These are phyloP conservation scores for Neelides folsomi DNA, from an alignment of 2,888 invertebrate species.

Conservation along the genomic window DNA sequence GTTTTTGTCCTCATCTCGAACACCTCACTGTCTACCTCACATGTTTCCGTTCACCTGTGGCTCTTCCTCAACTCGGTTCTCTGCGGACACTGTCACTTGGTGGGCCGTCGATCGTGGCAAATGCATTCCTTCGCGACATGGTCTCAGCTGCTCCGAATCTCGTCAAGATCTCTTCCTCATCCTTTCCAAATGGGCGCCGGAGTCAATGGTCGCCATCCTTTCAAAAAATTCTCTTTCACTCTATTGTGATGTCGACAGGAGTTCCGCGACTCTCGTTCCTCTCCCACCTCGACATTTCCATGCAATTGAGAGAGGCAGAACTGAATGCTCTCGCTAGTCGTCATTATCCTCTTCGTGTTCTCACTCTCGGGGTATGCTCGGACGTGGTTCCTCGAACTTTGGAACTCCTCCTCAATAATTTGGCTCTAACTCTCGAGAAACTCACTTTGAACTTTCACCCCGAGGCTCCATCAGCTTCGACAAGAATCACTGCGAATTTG, in stretches of 20 bases:
- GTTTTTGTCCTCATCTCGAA: too few relatives aligned
- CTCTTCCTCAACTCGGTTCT: too few relatives aligned
- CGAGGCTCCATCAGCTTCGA: background rate
- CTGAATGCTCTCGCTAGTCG: background rate
- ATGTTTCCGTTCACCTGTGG: too few relatives aligned
- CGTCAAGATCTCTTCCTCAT: too few relatives aligned
- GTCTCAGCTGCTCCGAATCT: too few relatives aligned
- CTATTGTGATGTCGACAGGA: background rate
- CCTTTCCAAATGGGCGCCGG: too few relatives aligned
- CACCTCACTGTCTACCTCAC: too few relatives aligned
- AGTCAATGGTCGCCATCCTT: too few relatives aligned
- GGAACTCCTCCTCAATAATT: background rate
- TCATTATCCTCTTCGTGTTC: background rate
- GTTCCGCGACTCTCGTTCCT: background rate
- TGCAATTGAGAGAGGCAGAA: slow-evolving; percentile 1
- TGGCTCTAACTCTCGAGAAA: background rate
- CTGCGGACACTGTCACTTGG: too few relatives aligned
- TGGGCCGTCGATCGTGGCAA: too few relatives aligned
- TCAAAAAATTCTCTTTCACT: background rate
- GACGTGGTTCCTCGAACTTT: background rate
- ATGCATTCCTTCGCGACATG: too few relatives aligned
- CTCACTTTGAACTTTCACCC: slow-evolving; percentile 4
- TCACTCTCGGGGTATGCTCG: background rate
- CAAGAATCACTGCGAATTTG: background rate
- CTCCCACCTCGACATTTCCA: background rate